Percentiles rank a stretch among this genome's conserved stretches.
Conservation (phyloP, 1,140 invertebrate genomes). For the Chironomus striatipennis region DNA sequence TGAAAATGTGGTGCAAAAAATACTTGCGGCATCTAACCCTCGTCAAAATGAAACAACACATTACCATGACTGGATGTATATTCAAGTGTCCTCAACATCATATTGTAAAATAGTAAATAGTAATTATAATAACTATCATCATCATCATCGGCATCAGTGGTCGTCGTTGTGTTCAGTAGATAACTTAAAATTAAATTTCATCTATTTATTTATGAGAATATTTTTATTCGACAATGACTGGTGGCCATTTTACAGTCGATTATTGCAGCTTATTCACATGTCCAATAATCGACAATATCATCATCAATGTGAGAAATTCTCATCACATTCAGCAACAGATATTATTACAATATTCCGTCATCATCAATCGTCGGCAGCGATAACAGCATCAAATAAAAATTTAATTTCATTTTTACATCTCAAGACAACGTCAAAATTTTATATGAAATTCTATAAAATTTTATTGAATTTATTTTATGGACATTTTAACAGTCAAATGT, state of each 20-base stretch:
- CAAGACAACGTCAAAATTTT: background rate
- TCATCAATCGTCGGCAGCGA: background rate
- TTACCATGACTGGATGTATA: background rate
- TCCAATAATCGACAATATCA: background rate
- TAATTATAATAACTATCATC: background rate
- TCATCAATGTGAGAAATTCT: background rate
- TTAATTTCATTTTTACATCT: background rate
- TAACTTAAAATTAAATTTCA: constrained; percentile 19
- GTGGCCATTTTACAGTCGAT: background rate
- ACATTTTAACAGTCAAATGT: background rate
- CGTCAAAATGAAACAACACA: constrained; percentile 23
- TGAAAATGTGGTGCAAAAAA: constrained; percentile 22
- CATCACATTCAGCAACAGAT: background rate
- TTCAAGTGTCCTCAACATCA: constrained; percentile 17
- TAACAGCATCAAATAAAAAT: background rate
- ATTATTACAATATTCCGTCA: background rate
- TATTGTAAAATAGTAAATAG: background rate
- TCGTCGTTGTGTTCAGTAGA: constrained; percentile 21
- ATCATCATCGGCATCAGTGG: background rate
- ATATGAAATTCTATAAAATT: constrained; percentile 9
- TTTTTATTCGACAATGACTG: background rate
- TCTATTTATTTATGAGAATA: background rate
- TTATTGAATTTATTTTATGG: constrained; percentile 1
- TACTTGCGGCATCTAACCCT: constrained; percentile 16
- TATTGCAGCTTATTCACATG: background rate